Conservation (phyloP, 2,797 vertebrate species). For the Rhynchonycteris naso region DNA sequence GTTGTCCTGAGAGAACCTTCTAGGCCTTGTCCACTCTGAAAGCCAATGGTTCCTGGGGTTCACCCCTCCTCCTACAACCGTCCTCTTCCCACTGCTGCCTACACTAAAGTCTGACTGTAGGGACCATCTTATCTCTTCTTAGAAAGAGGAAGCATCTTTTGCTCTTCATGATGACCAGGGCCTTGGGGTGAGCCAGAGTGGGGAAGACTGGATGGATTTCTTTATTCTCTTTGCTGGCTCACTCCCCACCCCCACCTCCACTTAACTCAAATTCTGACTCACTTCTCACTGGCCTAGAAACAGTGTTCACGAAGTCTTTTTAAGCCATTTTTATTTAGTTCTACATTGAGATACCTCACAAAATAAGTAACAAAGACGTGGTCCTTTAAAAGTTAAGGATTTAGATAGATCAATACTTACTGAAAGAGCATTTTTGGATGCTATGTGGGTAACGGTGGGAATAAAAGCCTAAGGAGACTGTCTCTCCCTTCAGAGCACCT, state of each 20-base stretch:
- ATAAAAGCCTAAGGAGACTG: background rate
- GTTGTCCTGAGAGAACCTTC: background rate
- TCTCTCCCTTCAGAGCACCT: background rate
- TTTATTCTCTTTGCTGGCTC: background rate
- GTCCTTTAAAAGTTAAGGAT: background rate
- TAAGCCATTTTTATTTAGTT: background rate
- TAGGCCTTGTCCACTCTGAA: background rate
- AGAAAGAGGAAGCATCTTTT: background rate
- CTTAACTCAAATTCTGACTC: background rate
- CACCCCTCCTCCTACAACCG: background rate
- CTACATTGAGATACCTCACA: background rate
- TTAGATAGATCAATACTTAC: background rate
- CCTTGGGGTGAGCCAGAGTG: background rate
- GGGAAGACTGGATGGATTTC: background rate
- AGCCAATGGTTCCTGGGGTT: background rate
- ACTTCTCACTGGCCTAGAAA: background rate
- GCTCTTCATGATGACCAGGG: background rate
- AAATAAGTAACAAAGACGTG: background rate
- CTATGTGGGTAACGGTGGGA: background rate
- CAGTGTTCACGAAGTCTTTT: background rate
- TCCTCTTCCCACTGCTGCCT: too few species aligned
- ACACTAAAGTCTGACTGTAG: background rate
- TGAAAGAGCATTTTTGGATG: background rate
- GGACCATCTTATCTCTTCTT: background rate
- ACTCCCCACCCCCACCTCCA: too few species aligned